Conservation (phyloP, 2,888 invertebrate species). For the Drosophila differens region DNA sequence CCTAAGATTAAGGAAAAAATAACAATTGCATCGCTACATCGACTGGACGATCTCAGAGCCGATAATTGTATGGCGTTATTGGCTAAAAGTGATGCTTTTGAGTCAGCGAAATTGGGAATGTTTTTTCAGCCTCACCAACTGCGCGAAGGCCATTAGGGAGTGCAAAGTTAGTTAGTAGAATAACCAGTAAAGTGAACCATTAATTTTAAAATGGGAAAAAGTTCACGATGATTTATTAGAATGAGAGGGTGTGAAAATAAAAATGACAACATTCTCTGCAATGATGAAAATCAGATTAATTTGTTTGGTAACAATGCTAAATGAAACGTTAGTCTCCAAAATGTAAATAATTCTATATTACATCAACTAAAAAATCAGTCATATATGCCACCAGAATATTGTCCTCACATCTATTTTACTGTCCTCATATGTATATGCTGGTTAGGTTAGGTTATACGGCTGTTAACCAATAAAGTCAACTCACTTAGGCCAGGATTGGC, state of each 20-base stretch:
- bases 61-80: background rate
- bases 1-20: background rate
- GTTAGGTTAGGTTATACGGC: background rate
- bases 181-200: background rate
- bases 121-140: background rate
- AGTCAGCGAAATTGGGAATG: background rate
- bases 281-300: background rate
- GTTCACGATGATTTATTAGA: background rate
- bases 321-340: background rate
- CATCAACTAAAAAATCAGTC: background rate
- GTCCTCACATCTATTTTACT: too few relatives aligned
- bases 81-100: background rate
- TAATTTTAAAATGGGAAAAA: background rate
- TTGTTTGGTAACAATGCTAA: background rate
- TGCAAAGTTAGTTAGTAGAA: background rate
- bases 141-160: background rate
- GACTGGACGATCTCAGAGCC: background rate
- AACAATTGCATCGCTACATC: background rate
- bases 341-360: background rate
- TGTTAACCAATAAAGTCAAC: background rate
- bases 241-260: background rate
- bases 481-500: background rate
- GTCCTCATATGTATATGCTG: background rate
- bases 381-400: background rate
- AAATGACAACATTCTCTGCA: background rate